phyloP scores from a whole-genome alignment of 2,888 invertebrate genomes.

The Agrilus cyanescens region DNA sequence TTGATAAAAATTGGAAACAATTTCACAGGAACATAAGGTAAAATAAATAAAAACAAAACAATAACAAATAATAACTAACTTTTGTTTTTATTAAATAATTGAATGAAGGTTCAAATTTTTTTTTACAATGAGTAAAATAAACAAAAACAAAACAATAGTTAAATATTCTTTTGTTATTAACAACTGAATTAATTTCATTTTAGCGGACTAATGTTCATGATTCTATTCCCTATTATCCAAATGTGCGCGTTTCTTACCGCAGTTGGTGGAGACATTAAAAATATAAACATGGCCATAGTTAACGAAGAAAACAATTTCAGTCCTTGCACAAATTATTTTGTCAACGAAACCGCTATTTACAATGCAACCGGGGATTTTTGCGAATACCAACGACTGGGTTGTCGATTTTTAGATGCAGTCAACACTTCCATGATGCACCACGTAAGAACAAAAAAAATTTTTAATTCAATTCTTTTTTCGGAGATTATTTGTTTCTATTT shows the following conservation, averaged over 20 bases:
- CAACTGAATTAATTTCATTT: slow-evolving; percentile 20
- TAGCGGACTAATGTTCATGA: slow-evolving; percentile 70
- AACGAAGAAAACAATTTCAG: slow-evolving; percentile 53
- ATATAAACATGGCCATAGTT: slow-evolving; percentile 62
- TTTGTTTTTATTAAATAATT: too few relatives aligned
- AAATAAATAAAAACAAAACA: background rate
- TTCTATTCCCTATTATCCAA: slow-evolving; percentile 73
- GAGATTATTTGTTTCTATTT: slow-evolving; percentile 8
- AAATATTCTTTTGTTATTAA: slow-evolving; percentile 6
- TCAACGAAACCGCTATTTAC: slow-evolving; percentile 31
- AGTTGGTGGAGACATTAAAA: slow-evolving; percentile 63
- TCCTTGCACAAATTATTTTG: slow-evolving; percentile 22
- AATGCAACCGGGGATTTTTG: slow-evolving; percentile 33
- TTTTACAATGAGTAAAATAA: background rate
- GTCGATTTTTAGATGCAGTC: slow-evolving; percentile 47
- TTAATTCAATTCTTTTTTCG: slow-evolving; percentile 1
- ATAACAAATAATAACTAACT: too few relatives aligned
- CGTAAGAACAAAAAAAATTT: slow-evolving; percentile 23
- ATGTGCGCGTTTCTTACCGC: slow-evolving; percentile 68
- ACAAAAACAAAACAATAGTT: background rate
- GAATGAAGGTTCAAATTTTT: too few relatives aligned
- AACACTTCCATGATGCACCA: slow-evolving; percentile 44
- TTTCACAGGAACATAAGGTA: slow-evolving; percentile 20
- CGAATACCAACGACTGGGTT: slow-evolving; percentile 45
- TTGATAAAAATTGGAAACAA: slow-evolving; percentile 26